phyloP scores from a whole-genome alignment of 2,113 vertebrate genomes.

The Xenotilapia flavipinnis region DNA sequence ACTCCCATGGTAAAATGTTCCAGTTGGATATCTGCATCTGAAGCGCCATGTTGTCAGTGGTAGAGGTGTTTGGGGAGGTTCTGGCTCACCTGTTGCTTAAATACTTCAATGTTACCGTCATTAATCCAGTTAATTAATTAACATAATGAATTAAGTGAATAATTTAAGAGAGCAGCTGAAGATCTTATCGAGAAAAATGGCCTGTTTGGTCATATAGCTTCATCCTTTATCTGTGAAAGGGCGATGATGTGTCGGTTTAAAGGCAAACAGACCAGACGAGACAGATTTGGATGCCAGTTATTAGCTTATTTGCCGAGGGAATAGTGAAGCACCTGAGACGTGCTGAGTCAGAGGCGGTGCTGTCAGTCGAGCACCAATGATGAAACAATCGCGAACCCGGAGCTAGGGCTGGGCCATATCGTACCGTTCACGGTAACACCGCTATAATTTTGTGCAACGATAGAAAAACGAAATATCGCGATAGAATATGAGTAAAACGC shows the following conservation, averaged over 20 bases:
- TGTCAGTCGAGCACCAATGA: neutral
- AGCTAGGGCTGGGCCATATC: accelerated
- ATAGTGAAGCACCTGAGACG: neutral
- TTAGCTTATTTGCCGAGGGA: accelerated
- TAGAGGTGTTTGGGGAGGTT: neutral
- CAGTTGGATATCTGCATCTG: accelerated
- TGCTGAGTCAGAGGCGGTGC: neutral
- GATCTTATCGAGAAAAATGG: neutral
- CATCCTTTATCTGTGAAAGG: neutral
- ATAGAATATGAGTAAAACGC: neutral
- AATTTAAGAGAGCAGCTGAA: too few relatives aligned
- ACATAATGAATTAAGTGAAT: too few relatives aligned
- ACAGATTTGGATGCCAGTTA: neutral
- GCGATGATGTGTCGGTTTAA: neutral
- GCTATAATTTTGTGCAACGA: accelerated
- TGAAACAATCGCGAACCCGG: neutral
- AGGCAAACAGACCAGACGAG: neutral
- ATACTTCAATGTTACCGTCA: too few relatives aligned
- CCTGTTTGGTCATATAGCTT: neutral
- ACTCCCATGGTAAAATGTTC: neutral
- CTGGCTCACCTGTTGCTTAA: neutral
- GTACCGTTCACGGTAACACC: neutral
- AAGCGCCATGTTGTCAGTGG: neutral
- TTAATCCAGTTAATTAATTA: too few relatives aligned
- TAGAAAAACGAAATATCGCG: accelerated